Conservation (phyloP, 2,888 invertebrate species). For the Smittia sp. region DNA sequence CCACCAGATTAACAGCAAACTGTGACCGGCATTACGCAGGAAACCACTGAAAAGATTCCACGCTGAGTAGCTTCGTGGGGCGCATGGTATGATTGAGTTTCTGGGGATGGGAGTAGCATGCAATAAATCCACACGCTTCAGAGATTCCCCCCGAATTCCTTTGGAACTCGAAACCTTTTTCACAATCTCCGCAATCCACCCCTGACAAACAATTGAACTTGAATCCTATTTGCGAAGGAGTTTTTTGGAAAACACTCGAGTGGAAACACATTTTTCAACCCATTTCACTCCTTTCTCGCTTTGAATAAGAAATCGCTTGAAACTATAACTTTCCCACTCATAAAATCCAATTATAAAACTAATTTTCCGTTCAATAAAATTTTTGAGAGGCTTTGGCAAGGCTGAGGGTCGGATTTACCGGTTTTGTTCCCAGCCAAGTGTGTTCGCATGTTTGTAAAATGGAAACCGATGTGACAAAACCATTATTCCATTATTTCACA, state of each 20-base stretch:
- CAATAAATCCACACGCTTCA: too few relatives aligned
- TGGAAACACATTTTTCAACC: constrained; percentile 1
- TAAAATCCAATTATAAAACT: constrained; percentile 38
- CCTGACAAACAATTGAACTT: too few relatives aligned
- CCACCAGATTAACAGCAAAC: too few relatives aligned
- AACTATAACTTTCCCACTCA: constrained; percentile 27
- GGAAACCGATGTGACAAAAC: constrained; percentile 35
- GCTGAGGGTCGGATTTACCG: not conserved
- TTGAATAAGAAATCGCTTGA: not conserved
- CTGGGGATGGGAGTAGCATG: too few relatives aligned
- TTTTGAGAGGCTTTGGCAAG: not conserved
- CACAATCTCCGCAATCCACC: not conserved
- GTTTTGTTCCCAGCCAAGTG: not conserved
- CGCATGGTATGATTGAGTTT: too few relatives aligned
- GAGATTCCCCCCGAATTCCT: too few relatives aligned
- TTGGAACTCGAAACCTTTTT: not conserved
- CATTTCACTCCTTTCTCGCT: not conserved
- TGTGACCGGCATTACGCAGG: too few relatives aligned
- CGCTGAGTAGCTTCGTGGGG: too few relatives aligned
- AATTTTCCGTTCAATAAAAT: constrained; percentile 41
- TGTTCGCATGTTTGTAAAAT: not conserved
- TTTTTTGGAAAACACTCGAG: not conserved
- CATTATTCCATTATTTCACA: constrained; percentile 36
- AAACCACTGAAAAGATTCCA: too few relatives aligned
- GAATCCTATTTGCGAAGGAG: too few relatives aligned